These are phyloP conservation scores for Galbula dea DNA, from an alignment of 2,113 vertebrate species.

Conservation along the genomic window DNA sequence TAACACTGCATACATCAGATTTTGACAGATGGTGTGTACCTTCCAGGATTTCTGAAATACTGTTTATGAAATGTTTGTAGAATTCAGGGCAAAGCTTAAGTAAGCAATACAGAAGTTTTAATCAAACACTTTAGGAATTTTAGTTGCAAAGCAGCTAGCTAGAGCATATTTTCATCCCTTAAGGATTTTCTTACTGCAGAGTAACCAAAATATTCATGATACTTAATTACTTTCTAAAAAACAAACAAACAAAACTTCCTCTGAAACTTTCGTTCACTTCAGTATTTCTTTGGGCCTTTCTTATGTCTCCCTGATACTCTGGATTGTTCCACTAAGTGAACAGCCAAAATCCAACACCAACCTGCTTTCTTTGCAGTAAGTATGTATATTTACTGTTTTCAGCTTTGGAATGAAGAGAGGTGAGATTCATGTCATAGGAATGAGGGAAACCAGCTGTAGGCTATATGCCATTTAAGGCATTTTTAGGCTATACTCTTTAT, in stretches of 20 bases:
- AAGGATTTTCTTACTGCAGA: background rate
- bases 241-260: background rate
- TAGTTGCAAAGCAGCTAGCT: background rate
- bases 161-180: background rate
- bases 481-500: background rate
- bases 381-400: background rate
- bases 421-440: background rate
- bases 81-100: background rate
- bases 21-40: background rate
- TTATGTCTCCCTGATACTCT: background rate
- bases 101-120: slow-evolving; percentile 9
- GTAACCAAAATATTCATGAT: slow-evolving; percentile 5
- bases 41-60: background rate
- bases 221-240: background rate
- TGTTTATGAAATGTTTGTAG: background rate
- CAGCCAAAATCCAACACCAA: background rate
- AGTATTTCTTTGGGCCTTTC: background rate
- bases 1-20: background rate
- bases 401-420: background rate
- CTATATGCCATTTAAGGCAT: background rate
- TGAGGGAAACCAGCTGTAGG: background rate
- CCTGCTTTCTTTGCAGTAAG: background rate
- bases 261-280: background rate
- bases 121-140: slow-evolving; percentile 1
- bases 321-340: background rate